A percentile compares a stretch with the other conserved stretches of the same genome.
Evolutionary conservation across 2,113 vertebrate species (phyloP).

Genomic region (Pampusana beccarii): DNA sequence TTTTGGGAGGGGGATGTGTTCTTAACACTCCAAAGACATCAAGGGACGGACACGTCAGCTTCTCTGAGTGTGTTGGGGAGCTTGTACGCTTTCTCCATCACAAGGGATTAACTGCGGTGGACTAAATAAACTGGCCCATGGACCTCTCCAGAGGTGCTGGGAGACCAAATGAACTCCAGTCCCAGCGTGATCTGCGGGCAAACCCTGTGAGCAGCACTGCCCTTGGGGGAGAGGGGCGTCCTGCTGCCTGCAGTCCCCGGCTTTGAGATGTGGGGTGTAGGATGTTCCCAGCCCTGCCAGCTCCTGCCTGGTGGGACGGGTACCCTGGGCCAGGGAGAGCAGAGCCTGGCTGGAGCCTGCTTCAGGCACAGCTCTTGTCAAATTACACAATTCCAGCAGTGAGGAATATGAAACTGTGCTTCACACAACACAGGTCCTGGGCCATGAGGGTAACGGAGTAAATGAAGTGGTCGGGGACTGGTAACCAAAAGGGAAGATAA

Average conservation of each 20-base stretch:
- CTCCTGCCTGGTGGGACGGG: rapidly evolving
- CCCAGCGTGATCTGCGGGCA: rapidly evolving
- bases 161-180: neutral
- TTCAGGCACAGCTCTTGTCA: neutral
- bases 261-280: rapidly evolving
- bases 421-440: neutral
- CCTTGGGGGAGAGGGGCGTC: neutral
- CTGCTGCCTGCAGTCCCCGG: neutral
- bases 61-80: neutral
- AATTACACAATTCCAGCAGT: neutral
- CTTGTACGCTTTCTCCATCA: neutral
- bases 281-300: neutral
- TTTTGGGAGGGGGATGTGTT: neutral
- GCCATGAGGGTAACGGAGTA: neutral
- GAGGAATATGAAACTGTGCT: neutral
- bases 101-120: rapidly evolving
- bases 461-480: rapidly evolving
- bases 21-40: neutral
- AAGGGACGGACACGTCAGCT: neutral
- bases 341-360: neutral
- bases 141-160: neutral
- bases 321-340: neutral
- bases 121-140: neutral
- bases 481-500: neutral
- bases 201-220: neutral